Base-by-base conservation (phyloP, 2,888 invertebrate species). In the Cantharis rustica region DNA sequence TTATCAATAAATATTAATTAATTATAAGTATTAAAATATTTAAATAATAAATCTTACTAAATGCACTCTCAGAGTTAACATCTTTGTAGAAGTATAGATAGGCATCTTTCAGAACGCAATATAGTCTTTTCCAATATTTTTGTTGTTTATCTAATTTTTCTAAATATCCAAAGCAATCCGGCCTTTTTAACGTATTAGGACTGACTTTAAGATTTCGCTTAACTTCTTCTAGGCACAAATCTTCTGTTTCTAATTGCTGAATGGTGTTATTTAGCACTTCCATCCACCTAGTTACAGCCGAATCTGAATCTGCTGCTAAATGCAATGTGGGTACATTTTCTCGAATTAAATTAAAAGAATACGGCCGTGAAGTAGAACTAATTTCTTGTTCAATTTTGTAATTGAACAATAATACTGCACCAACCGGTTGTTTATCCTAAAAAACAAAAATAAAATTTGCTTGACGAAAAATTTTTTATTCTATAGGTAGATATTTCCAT, bases 21-120 rank as follows among this genome's bases (percentile, higher is more conserved):
- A n/a, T n/a, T n/a, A 17, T 17, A 17, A 17, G 17, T 17, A 17
- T 17, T 17, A 17, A n/a, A n/a, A n/a, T n/a, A n/a, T 20, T 4
- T 20, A 68, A 26, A 68, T 1, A 68, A 13, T 11, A 1, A 23
- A 20, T 9, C 86, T 89, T 89, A 96, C 98, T 98, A 88, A 96
- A 94, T 80, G 98, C 96, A 86, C 91, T 93, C 86, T 95, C 95
- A 83, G 97, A 94, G 86, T 94, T 95, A 3, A 93, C 94, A 86
- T 97, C 96, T 82, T 94, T 94, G 89, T 97, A 98, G 89, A 98
- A 97, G 89, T 97, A 98, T 20, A 98, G 91, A 83, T 97, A 97
- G 64, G 97, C 98, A 87, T 98, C 97, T 88, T 98, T 98, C 68
- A 98, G 91, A 47, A 98, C 95, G 90, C 97, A 98, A 89, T 97